A percentile compares a stretch with the other conserved stretches of the same genome.
phyloP scores from a whole-genome alignment of 2,113 vertebrate genomes.

The Jaculus jaculus region DNA sequence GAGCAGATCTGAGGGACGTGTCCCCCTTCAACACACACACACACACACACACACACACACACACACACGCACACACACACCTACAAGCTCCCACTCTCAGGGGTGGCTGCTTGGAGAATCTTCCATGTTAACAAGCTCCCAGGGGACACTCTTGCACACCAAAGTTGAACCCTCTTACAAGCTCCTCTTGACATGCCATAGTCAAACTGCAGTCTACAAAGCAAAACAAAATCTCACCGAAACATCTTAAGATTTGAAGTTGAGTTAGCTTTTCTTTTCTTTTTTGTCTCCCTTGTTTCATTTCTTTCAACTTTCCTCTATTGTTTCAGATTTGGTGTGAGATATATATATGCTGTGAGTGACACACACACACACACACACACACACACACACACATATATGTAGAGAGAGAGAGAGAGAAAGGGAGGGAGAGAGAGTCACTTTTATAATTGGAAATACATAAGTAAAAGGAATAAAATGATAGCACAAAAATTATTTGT shows the following conservation, averaged over 20 bases:
- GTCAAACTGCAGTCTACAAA: constrained; percentile 22
- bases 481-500: constrained; percentile 44
- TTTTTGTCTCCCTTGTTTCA: too few relatives aligned
- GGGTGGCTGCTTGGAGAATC: not conserved
- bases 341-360: too few relatives aligned
- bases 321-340: constrained; percentile 8
- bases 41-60: rapidly evolving
- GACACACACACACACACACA: too few relatives aligned
- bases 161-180: not conserved
- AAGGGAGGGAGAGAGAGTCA: too few relatives aligned
- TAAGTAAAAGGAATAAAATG: constrained; percentile 12
- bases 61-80: too few relatives aligned
- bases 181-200: not conserved
- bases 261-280: not conserved
- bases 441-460: constrained; percentile 11
- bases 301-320: constrained; percentile 10
- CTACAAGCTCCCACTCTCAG: not conserved
- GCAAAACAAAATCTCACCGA: constrained; percentile 3
- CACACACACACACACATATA: too few relatives aligned
- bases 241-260: not conserved
- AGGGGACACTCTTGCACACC: not conserved
- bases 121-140: constrained; percentile 54
- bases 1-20: not conserved
- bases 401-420: too few relatives aligned
- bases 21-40: too few relatives aligned